phyloP scores from a whole-genome alignment of 2,113 vertebrate species.

The Cyanoliseus patagonus region DNA sequence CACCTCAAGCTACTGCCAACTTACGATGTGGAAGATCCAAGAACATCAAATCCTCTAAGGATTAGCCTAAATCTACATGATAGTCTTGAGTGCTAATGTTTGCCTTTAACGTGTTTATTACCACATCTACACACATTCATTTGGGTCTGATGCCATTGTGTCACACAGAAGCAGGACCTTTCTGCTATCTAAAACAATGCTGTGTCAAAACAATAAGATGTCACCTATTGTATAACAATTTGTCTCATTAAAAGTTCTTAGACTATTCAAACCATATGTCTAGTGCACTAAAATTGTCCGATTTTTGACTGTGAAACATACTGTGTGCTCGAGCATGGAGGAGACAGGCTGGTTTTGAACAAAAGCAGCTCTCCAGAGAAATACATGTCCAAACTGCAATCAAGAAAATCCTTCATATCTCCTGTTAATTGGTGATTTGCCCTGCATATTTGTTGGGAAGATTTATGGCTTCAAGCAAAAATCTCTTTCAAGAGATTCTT shows the following conservation, averaged over 20 bases:
- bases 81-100: neutral
- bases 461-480: conserved; percentile 46
- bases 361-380: conserved; percentile 55
- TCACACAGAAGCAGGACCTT: neutral
- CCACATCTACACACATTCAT: neutral
- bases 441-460: conserved; percentile 47
- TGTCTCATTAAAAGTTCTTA: neutral
- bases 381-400: conserved; percentile 30
- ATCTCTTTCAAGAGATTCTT: conserved; percentile 42
- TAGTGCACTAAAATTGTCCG: neutral
- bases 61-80: neutral
- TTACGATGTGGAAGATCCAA: neutral
- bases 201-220: neutral
- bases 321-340: neutral
- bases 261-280: neutral
- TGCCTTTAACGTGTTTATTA: neutral
- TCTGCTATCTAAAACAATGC: neutral
- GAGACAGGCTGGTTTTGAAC: neutral
- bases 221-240: neutral
- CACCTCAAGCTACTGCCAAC: neutral
- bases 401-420: conserved; percentile 38
- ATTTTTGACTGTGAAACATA: neutral
- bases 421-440: conserved; percentile 34
- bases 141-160: neutral
- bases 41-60: neutral